These are phyloP conservation scores for Chondrosia reniformis DNA, from an alignment of 37 sponge, comb jelly and placozoan species.

Conservation along the genomic window DNA sequence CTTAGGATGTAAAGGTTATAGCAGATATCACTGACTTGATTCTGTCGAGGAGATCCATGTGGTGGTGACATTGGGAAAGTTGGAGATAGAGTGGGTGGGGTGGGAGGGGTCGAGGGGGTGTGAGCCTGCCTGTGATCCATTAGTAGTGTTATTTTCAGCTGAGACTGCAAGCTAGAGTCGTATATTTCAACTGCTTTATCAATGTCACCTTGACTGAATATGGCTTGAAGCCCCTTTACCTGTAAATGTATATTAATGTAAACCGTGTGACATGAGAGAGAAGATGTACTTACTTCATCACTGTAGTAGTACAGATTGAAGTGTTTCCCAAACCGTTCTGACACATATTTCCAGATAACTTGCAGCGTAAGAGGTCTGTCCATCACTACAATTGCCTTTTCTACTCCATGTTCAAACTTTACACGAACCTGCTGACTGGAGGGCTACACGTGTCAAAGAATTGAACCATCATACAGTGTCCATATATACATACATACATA, in stretches of 20 bases:
- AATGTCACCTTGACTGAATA: not conserved
- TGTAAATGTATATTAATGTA: not conserved
- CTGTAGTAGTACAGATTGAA: slow-evolving; percentile 55
- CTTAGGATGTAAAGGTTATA: not conserved
- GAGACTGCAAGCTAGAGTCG: not conserved
- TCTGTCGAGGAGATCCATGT: not conserved
- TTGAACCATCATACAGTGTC: not conserved
- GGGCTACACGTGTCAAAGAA: too few relatives aligned
- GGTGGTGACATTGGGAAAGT: slow-evolving; percentile 14
- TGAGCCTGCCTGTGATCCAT: not conserved
- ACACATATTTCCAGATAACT: slow-evolving; percentile 7
- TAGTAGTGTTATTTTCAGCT: not conserved
- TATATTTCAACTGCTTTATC: slow-evolving; percentile 11
- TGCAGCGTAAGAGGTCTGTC: slow-evolving; percentile 37
- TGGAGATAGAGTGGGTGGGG: slow-evolving; percentile 13
- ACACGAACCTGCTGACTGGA: slow-evolving; percentile 35
- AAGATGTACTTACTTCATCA: slow-evolving; percentile 29
- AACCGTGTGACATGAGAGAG: not conserved
- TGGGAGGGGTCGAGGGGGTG: slow-evolving; percentile 2
- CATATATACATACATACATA: not conserved
- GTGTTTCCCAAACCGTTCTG: slow-evolving; percentile 43
- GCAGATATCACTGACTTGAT: not conserved
- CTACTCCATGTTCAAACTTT: slow-evolving; percentile 66
- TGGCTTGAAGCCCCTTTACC: slow-evolving; percentile 2
- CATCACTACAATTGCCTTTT: slow-evolving; percentile 58